A percentile compares a stretch with the other conserved stretches of the same genome.
Evolutionary conservation across 2,113 vertebrate genomes (phyloP).

Genomic region (Ciconia stormi): DNA sequence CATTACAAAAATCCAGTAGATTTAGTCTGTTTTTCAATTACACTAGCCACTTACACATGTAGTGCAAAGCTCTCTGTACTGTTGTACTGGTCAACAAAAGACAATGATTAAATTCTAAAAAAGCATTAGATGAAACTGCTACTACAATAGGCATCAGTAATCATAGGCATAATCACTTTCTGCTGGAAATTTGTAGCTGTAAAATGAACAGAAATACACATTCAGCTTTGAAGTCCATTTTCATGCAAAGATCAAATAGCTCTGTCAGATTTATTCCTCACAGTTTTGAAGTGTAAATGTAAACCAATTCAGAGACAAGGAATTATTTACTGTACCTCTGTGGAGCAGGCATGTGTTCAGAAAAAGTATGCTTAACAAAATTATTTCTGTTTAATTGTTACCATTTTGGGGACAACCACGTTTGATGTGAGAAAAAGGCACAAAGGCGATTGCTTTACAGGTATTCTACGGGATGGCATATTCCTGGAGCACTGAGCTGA

Average conservation of each 20-base stretch:
- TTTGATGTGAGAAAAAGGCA: background rate
- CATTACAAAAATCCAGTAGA: constrained; percentile 83
- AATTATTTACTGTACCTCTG: constrained; percentile 45
- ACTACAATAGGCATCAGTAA: constrained; percentile 80
- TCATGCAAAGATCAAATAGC: constrained; percentile 86
- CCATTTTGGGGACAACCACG: background rate
- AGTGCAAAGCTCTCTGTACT: constrained; percentile 73
- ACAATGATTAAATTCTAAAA: constrained; percentile 90
- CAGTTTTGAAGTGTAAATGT: constrained; percentile 82
- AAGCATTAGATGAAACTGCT: constrained; percentile 81
- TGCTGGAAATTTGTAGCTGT: constrained; percentile 70
- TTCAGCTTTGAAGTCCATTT: constrained; percentile 84
- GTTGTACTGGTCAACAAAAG: constrained; percentile 90
- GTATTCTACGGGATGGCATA: background rate
- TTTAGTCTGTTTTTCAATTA: constrained; percentile 86
- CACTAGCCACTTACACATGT: constrained; percentile 78
- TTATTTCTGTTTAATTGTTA: background rate
- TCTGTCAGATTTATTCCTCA: constrained; percentile 67
- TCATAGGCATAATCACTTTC: constrained; percentile 80
- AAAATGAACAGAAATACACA: constrained; percentile 72
- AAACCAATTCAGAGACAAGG: constrained; percentile 77
- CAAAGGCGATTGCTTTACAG: background rate
- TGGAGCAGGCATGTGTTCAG: background rate
- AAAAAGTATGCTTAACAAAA: background rate
- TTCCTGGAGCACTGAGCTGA: background rate